phyloP scores from a whole-genome alignment of 2,888 invertebrate species.

The Myopa testacea region DNA sequence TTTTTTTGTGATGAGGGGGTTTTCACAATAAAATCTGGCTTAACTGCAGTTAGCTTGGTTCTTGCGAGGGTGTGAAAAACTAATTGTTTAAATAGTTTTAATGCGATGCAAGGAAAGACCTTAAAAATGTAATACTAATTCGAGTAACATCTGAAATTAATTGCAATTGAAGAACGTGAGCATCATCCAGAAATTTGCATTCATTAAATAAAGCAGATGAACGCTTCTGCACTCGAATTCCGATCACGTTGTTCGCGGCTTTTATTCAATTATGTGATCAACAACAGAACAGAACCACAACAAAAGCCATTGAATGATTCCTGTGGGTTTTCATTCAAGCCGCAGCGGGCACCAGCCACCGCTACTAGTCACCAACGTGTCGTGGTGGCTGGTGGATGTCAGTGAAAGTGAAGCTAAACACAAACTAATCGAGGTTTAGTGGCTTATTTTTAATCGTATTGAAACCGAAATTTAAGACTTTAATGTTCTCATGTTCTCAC shows the following conservation, averaged over 20 bases:
- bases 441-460: neutral
- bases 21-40: no score
- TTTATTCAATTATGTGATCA: constrained; percentile 36
- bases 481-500: neutral
- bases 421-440: neutral
- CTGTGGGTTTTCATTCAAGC: no score
- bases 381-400: constrained; percentile 20
- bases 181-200: no score
- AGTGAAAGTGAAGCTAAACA: constrained; percentile 5
- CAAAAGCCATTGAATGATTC: neutral
- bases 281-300: neutral
- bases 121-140: no score
- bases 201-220: no score
- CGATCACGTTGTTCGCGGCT: neutral
- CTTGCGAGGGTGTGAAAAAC: no score
- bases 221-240: neutral
- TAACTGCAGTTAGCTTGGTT: no score
- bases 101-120: no score
- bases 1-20: no score
- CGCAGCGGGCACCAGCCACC: neutral
- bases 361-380: constrained; percentile 4
- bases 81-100: no score
- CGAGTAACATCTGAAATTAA: no score
- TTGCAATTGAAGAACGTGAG: no score
- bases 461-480: neutral